Percentiles rank a stretch among this genome's conserved stretches.
These are phyloP conservation scores for Rhynchophorus ferrugineus DNA, from an alignment of 1,140 invertebrate species.

Conservation along the genomic window DNA sequence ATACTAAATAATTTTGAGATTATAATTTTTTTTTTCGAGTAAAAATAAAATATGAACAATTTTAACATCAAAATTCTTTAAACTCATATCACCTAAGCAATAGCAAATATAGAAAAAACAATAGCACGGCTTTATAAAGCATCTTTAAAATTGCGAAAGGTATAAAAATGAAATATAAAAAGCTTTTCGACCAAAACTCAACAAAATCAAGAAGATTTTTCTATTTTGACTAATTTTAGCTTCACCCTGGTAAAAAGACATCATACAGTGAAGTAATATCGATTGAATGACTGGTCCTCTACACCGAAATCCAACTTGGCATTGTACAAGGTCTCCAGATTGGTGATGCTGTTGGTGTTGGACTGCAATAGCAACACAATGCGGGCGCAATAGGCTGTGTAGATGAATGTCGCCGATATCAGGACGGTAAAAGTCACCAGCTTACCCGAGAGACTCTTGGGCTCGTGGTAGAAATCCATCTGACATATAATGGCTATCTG, in stretches of 20 bases:
- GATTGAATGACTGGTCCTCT: slow-evolving; percentile 48
- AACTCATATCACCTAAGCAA: too few relatives aligned
- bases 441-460: slow-evolving; percentile 40
- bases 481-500: neutral
- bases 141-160: too few relatives aligned
- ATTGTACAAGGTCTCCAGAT: slow-evolving; percentile 38
- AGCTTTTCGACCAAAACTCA: too few relatives aligned
- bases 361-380: slow-evolving; percentile 44
- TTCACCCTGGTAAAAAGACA: neutral
- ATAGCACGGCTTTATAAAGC: too few relatives aligned
- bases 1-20: too few relatives aligned
- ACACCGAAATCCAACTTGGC: slow-evolving; percentile 51
- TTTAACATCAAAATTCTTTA: too few relatives aligned
- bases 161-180: too few relatives aligned
- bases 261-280: slow-evolving; percentile 46
- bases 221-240: too few relatives aligned
- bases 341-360: slow-evolving; percentile 41
- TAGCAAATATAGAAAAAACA: too few relatives aligned
- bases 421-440: slow-evolving; percentile 30
- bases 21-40: too few relatives aligned
- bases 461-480: slow-evolving; percentile 27
- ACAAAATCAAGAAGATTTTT: too few relatives aligned
- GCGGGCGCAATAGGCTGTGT: slow-evolving; percentile 35
- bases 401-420: slow-evolving; percentile 32
- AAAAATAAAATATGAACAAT: too few relatives aligned